Evolutionary conservation across 2,113 vertebrate genomes (phyloP).

Genomic region (Sialia sialis): DNA sequence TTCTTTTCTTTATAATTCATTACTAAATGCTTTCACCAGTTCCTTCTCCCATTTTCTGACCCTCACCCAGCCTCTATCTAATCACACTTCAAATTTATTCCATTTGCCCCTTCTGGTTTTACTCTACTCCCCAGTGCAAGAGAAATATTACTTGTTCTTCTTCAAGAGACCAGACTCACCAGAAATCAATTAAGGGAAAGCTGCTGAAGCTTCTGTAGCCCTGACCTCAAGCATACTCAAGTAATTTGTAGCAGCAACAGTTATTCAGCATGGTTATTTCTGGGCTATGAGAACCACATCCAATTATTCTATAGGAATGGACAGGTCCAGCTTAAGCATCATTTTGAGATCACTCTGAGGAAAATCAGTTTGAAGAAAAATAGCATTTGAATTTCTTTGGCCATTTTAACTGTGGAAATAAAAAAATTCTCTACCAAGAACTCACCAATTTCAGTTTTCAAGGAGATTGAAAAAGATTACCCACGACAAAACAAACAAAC

Average conservation of each 20-base stretch:
- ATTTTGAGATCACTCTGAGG: not conserved
- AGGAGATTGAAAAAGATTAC: not conserved
- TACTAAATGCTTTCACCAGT: not conserved
- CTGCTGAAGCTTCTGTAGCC: not conserved
- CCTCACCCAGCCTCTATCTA: not conserved
- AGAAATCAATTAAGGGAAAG: not conserved
- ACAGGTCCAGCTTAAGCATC: not conserved
- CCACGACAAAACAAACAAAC: not conserved
- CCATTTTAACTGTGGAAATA: not conserved
- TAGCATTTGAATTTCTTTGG: not conserved
- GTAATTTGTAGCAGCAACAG: not conserved
- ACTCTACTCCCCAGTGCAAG: not conserved
- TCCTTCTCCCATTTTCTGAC: not conserved
- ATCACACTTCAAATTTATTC: not conserved
- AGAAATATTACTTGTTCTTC: not conserved
- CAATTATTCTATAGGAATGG: not conserved
- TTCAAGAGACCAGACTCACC: not conserved
- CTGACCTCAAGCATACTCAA: not conserved
- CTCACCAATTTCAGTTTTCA: not conserved
- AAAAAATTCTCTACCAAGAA: not conserved
- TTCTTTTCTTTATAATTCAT: not conserved
- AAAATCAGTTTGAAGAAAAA: not conserved
- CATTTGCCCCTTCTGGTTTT: not conserved
- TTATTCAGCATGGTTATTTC: not conserved
- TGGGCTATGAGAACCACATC: not conserved